These are phyloP conservation scores for Hylyphantes graminicola DNA, from an alignment of 1,140 invertebrate genomes.

Conservation along the genomic window DNA sequence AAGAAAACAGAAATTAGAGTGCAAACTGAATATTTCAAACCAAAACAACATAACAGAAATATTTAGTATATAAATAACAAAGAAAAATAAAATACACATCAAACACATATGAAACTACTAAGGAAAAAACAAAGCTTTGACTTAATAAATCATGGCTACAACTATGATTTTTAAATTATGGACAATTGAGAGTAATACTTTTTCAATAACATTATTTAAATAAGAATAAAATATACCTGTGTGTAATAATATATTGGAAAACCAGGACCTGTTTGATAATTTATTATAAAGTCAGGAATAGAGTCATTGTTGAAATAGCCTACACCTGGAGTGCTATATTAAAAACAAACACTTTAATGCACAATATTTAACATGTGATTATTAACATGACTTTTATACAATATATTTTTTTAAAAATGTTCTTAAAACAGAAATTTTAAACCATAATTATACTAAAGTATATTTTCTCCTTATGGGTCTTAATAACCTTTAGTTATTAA, in stretches of 20 bases:
- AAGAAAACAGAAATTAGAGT: too few relatives aligned
- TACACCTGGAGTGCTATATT: constrained; percentile 78
- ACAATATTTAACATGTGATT: too few relatives aligned
- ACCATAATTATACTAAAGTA: too few relatives aligned
- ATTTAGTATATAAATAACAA: too few relatives aligned
- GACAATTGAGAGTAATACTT: not conserved
- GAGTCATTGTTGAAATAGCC: constrained; percentile 85
- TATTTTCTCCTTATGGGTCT: too few relatives aligned
- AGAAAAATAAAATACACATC: not conserved
- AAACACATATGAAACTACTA: too few relatives aligned
- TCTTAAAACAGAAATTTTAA: too few relatives aligned
- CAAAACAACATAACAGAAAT: not conserved
- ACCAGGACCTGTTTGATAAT: constrained; percentile 80
- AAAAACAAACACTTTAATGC: constrained; percentile 63
- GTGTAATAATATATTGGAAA: constrained; percentile 83
- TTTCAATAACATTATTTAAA: not conserved
- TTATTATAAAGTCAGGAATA: constrained; percentile 85
- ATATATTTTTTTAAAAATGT: too few relatives aligned
- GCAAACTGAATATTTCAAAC: too few relatives aligned
- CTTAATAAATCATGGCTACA: not conserved
- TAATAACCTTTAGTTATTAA: not conserved
- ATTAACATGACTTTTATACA: too few relatives aligned
- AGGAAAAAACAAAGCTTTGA: not conserved
- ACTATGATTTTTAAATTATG: not conserved
- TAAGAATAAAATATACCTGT: constrained; percentile 68